A percentile compares a stretch with the other conserved stretches of the same genome.
Evolutionary conservation across 2,797 vertebrate species (phyloP).

Genomic region (Enteromius thamalakanensis): DNA sequence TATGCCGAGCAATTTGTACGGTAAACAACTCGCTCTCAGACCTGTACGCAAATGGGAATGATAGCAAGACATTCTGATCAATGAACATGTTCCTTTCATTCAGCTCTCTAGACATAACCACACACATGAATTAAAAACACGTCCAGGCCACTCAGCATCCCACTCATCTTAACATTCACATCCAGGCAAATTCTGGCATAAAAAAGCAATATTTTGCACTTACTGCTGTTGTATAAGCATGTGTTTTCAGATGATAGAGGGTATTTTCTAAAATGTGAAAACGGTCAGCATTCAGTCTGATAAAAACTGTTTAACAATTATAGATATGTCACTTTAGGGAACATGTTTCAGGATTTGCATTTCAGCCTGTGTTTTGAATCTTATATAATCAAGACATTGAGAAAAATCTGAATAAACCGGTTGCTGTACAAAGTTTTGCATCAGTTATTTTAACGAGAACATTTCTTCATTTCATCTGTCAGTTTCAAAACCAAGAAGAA

Average conservation of each 20-base stretch:
- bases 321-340: not conserved
- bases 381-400: not conserved
- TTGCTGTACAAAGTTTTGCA: not conserved
- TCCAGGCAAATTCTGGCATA: not conserved
- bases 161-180: not conserved
- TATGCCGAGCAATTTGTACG: not conserved
- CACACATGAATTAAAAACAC: not conserved
- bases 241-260: not conserved
- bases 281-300: not conserved
- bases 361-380: not conserved
- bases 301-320: not conserved
- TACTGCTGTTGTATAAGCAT: not conserved
- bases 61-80: slow-evolving; percentile 10
- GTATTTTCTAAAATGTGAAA: not conserved
- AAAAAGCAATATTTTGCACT: not conserved
- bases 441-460: slow-evolving; percentile 1
- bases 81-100: not conserved
- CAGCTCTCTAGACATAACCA: not conserved
- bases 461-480: not conserved
- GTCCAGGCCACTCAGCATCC: not conserved
- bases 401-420: not conserved
- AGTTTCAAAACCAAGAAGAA: not conserved
- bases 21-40: not conserved
- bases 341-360: not conserved
- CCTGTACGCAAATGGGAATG: not conserved